Evolutionary conservation across 2,888 invertebrate genomes (phyloP), one percentile per base, ranked within the genome.

Genomic region (Sericinus montela): DNA sequence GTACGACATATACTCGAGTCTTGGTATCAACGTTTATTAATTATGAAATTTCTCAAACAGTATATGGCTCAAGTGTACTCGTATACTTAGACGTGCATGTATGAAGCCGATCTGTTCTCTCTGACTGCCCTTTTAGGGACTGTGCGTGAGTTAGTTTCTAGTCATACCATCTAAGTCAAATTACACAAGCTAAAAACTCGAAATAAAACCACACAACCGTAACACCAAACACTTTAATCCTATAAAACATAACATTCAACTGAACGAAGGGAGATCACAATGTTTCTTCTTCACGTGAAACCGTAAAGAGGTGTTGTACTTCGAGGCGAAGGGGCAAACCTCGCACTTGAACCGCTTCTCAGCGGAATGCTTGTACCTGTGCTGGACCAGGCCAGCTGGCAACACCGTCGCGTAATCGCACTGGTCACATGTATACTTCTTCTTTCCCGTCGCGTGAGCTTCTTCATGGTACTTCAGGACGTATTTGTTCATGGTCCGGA

Each of bases 241-340:
- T 56, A 58, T 61, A 61, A 61, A 62, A 63, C 53, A 60, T 54
- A 60, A 59, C 59, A 58, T 56, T 70, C 72, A 80, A 69, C 72
- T 75, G 61, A 74, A 72, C 57, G 76, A 71, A 1, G 85, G 85
- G 53, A 88, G 72, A 82, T 88, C 87, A 80, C 87, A 86, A 66
- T 87, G 88, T 67, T 88, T 88, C 57, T 84, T 87, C 50, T 74
- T 84, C 32, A 87, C 87, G 54, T 88, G 88, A 56, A 86, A 87
- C 25, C 87, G 67, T 52, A 88, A 60, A 3, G 88, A 88, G 0
- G 87, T 86, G 50, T 86, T 87, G 57, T 88, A 88, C 54, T 88
- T 87, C 0, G 87, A 80, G 6, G 86, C 86, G 43, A 87, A 88
- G 0, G 84, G 78, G 41, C 89, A 89, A 0, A 83, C 79, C 52